phyloP scores from a whole-genome alignment of 2,888 invertebrate species.

The Eristalis intricaria region DNA sequence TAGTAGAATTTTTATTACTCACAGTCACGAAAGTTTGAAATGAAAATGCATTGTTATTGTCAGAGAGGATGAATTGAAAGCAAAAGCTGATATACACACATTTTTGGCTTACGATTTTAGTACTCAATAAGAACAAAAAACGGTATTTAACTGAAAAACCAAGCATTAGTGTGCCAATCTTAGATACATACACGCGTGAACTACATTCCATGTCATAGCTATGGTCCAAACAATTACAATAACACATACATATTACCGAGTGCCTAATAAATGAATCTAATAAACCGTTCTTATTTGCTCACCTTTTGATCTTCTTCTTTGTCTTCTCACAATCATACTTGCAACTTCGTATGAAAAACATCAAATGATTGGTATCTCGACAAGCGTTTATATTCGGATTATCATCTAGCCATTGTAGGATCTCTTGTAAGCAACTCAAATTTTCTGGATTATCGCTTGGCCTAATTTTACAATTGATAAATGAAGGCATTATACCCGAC shows the following conservation, averaged over 20 bases:
- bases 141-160: no score
- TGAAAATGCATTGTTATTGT: background rate
- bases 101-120: background rate
- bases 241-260: background rate
- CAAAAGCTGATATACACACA: no score
- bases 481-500: conserved; percentile 15
- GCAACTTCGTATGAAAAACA: conserved; percentile 84
- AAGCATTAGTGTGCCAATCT: no score
- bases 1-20: background rate
- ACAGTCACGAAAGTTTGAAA: background rate
- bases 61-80: background rate
- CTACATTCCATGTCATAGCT: no score
- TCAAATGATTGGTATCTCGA: conserved; percentile 81
- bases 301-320: conserved; percentile 83
- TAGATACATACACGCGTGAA: no score
- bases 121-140: background rate
- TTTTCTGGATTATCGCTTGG: conserved; percentile 72
- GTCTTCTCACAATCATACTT: conserved; percentile 84
- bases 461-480: conserved; percentile 25
- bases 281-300: conserved; percentile 33
- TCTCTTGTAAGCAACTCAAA: conserved; percentile 76
- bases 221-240: background rate
- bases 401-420: conserved; percentile 80
- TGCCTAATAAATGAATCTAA: background rate
- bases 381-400: conserved; percentile 81